A percentile compares a stretch with the other conserved stretches of the same genome.
Evolutionary conservation across 2,888 invertebrate genomes (phyloP).

Genomic region (Scaptomyza tumidula): DNA sequence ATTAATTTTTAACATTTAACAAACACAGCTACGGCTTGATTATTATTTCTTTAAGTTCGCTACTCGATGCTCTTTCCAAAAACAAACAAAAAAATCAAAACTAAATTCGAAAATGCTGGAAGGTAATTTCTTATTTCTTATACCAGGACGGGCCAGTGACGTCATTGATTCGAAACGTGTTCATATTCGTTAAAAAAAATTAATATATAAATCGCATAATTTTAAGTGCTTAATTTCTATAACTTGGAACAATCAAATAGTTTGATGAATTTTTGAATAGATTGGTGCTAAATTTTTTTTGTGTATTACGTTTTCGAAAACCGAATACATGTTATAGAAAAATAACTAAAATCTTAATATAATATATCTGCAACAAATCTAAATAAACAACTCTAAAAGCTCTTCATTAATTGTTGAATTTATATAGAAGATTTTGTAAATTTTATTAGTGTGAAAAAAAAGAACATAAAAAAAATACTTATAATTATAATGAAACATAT

Average conservation of each 20-base stretch:
- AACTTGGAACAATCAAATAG: slow-evolving; percentile 82
- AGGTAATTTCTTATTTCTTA: slow-evolving; percentile 4
- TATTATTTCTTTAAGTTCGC: slow-evolving; percentile 66
- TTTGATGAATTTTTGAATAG: slow-evolving; percentile 82
- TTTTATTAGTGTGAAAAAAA: slow-evolving; percentile 67
- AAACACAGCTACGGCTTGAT: slow-evolving; percentile 58
- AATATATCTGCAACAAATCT: slow-evolving; percentile 27
- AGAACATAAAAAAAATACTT: slow-evolving; percentile 18
- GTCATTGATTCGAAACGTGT: slow-evolving; percentile 61
- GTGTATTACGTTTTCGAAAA: slow-evolving; percentile 69
- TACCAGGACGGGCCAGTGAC: slow-evolving; percentile 22
- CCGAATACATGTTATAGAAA: slow-evolving; percentile 47
- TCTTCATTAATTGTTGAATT: slow-evolving; percentile 77
- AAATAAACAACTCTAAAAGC: slow-evolving; percentile 55
- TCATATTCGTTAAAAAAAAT: slow-evolving; percentile 56
- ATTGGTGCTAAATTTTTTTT: slow-evolving; percentile 79
- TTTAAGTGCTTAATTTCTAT: slow-evolving; percentile 78
- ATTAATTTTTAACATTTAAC: slow-evolving; percentile 68
- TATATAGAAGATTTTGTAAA: slow-evolving; percentile 77
- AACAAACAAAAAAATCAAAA: slow-evolving; percentile 3
- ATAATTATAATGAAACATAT: slow-evolving; percentile 24
- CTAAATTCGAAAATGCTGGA: slow-evolving; percentile 2
- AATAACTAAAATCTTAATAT: slow-evolving; percentile 38
- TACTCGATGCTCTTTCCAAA: slow-evolving; percentile 30
- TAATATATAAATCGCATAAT: slow-evolving; percentile 47